phyloP scores from a whole-genome alignment of 2,888 invertebrate species.

The Antitype chi region DNA sequence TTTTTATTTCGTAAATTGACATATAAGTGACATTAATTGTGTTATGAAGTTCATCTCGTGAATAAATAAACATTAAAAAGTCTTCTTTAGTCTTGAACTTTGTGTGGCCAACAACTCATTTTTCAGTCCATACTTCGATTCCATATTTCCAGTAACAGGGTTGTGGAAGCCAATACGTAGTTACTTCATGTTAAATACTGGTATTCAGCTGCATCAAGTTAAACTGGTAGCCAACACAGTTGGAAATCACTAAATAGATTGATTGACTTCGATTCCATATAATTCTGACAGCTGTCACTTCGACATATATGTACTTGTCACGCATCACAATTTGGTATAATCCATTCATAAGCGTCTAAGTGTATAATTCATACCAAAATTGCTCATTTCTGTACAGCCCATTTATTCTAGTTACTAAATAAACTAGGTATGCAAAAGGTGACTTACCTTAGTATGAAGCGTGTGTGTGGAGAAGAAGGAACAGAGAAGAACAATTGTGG shows the following conservation, averaged over 20 bases:
- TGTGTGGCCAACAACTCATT: background rate
- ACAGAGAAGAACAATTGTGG: conserved; percentile 83
- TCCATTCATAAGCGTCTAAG: too few species aligned
- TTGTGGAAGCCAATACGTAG: too few species aligned
- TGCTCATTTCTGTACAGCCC: background rate
- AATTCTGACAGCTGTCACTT: conserved; percentile 24
- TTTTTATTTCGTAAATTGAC: conserved; percentile 50
- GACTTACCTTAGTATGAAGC: conserved; percentile 84
- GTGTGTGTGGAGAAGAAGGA: conserved; percentile 85
- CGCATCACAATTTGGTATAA: background rate
- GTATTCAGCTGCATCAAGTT: too few species aligned
- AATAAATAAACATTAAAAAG: conserved; percentile 30
- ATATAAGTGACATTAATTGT: conserved; percentile 47
- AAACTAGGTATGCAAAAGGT: background rate
- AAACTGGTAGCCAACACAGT: too few species aligned
- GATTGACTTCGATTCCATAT: background rate
- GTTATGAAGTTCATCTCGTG: conserved; percentile 8
- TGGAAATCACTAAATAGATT: too few species aligned
- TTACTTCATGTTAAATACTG: too few species aligned
- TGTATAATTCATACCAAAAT: background rate
- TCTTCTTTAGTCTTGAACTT: conserved; percentile 4
- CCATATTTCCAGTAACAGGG: too few species aligned
- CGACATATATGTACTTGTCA: conserved; percentile 1
- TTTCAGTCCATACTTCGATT: background rate
- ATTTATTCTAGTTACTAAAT: too few species aligned